Percentiles rank a stretch among this genome's conserved stretches.
These are phyloP conservation scores for Nephrotoma guestfalica DNA, from an alignment of 2,888 invertebrate species.

Conservation along the genomic window DNA sequence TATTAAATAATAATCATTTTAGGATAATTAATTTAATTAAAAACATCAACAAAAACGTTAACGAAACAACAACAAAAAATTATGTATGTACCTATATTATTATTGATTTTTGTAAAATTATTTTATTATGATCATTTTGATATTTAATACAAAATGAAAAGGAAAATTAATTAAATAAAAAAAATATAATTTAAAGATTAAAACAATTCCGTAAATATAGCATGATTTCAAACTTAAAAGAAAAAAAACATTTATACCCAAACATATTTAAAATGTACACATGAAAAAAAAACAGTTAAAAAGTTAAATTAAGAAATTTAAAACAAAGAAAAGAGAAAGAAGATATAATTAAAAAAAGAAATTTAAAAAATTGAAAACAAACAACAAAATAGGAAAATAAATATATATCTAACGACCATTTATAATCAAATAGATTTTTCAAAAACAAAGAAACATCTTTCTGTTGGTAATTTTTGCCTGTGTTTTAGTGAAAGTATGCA, in stretches of 20 bases:
- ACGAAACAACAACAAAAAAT: neutral
- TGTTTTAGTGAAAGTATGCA: too few relatives aligned
- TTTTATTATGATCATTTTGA: neutral
- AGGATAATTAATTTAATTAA: neutral
- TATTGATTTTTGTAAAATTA: neutral
- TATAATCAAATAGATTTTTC: conserved; percentile 3
- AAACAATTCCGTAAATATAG: neutral
- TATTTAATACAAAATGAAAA: neutral
- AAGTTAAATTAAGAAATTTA: neutral
- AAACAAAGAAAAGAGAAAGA: neutral
- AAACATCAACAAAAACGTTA: neutral
- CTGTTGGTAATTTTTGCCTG: neutral
- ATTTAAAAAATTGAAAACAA: neutral
- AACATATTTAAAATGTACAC: neutral
- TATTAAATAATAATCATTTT: neutral
- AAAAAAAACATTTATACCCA: neutral
- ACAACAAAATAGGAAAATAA: neutral
- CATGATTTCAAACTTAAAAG: neutral
- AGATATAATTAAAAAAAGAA: neutral
- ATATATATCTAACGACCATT: conserved; percentile 1
- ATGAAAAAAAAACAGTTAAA: neutral
- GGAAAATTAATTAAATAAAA: neutral
- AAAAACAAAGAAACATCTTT: neutral
- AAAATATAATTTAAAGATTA: neutral
- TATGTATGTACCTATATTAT: neutral